Evolutionary conservation across 2,888 invertebrate genomes (phyloP), one percentile per base, ranked within the genome.

Genomic region (Caenorhabditis zanzibari): DNA sequence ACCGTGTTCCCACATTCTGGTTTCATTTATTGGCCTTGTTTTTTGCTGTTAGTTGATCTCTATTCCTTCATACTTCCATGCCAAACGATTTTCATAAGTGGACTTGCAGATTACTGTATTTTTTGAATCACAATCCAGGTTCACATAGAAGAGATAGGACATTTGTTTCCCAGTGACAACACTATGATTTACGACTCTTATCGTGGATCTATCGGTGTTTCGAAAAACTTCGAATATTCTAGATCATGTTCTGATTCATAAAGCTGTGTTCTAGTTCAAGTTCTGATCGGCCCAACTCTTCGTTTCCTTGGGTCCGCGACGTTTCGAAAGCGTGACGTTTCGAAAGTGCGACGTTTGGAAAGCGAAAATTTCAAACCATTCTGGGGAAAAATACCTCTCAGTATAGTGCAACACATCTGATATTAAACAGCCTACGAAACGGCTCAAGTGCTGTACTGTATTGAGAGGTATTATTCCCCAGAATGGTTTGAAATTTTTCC

Each of bases 11-110:
- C 28, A 38, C 16, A 59, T 19, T 61, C 59, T 59, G 22, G 59
- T 54, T 59, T 38, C n/a, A 19, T n/a, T 47, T n/a, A 58, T 58
- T 35, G 58, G 44, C 10, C 24, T 63, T 44, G 41, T 26, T 63
- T 63, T 32, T 59, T 19, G 47, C n/a, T n/a, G n/a, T 4, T 19
- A 47, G 19, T 7, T 9, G 2, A 47, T 47, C 47, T 19, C 19
- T 7, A 9, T 26, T 19, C 10, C 22, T 54, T 22, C 10, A 4
- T 32, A 4, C 32, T 32, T 32, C 32, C 32, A 6, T 49, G 49
- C 22, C 49, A 49, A 49, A 32, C 32, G 32, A 32, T 32, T 32
- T 7, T 49, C 12, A 14, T 41, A 14, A 44, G 2, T 44, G 16
- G 44, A 16, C 2, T 44, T 44, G 10, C 16, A 14, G 44, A 44